Conservation (phyloP, 1,140 invertebrate genomes). For the Rhynchophorus ferrugineus region DNA sequence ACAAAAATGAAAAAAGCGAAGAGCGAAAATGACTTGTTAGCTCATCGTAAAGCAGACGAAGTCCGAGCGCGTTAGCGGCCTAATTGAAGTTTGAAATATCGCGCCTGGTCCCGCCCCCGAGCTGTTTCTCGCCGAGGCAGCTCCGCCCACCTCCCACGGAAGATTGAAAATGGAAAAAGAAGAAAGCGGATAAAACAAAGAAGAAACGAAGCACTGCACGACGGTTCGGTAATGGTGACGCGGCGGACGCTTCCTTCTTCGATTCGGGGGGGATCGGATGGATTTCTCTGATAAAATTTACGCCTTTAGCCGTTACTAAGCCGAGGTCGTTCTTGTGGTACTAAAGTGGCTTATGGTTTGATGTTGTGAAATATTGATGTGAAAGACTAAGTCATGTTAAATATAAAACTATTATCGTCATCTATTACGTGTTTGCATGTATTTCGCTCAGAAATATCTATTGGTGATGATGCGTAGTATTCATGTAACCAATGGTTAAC, state of each 20-base stretch:
- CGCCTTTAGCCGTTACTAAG: too few relatives aligned
- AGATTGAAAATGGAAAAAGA: constrained; percentile 2
- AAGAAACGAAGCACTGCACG: background rate
- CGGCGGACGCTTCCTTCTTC: constrained; percentile 3
- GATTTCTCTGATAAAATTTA: too few relatives aligned
- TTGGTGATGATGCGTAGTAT: too few relatives aligned
- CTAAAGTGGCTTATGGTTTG: too few relatives aligned
- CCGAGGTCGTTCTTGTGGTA: too few relatives aligned
- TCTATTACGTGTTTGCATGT: too few relatives aligned
- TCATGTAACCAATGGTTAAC: too few relatives aligned
- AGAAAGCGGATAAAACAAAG: background rate
- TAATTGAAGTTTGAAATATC: constrained; percentile 11
- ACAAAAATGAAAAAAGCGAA: background rate
- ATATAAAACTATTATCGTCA: too few relatives aligned
- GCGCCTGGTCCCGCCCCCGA: background rate
- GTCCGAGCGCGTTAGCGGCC: background rate
- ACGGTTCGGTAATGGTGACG: constrained; percentile 6
- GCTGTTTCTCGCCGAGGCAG: constrained; percentile 8
- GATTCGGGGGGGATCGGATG: background rate
- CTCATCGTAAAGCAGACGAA: background rate
- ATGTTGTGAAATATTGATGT: too few relatives aligned
- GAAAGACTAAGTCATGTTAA: too few relatives aligned
- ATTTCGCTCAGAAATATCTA: too few relatives aligned
- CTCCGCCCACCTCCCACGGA: constrained; percentile 9
- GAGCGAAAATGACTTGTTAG: background rate